phyloP scores from a whole-genome alignment of 2,113 vertebrate genomes.

The Ailuropoda melanoleuca region DNA sequence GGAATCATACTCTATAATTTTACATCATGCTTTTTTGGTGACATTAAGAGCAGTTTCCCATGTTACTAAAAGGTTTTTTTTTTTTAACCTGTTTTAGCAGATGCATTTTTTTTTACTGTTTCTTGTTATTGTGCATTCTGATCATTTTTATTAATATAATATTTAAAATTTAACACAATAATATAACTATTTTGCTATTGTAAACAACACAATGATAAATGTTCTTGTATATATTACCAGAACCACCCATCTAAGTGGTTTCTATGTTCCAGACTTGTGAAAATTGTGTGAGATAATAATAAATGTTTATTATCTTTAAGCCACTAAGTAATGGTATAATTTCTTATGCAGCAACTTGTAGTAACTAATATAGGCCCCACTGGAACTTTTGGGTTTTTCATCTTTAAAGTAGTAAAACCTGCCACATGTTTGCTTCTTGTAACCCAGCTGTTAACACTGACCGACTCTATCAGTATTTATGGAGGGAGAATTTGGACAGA shows the following conservation, averaged over 20 bases:
- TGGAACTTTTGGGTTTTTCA: not conserved
- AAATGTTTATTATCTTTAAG: slow-evolving; percentile 45
- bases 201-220: slow-evolving; percentile 19
- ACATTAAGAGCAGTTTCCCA: not conserved
- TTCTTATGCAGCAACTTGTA: slow-evolving; percentile 25
- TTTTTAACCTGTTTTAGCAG: slow-evolving; percentile 24
- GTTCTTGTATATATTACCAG: not conserved
- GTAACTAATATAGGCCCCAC: not conserved
- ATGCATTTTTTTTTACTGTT: not conserved
- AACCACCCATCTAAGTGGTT: not conserved
- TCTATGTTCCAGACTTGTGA: not conserved
- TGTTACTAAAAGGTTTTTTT: not conserved
- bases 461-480: not conserved
- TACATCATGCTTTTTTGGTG: not conserved
- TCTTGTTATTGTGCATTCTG: not conserved
- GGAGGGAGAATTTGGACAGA: slow-evolving; percentile 13
- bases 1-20: slow-evolving; percentile 26
- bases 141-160: not conserved
- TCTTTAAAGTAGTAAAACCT: slow-evolving; percentile 15
- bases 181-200: slow-evolving; percentile 26
- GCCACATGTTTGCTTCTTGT: not conserved
- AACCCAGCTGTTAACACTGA: slow-evolving; percentile 1
- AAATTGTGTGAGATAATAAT: slow-evolving; percentile 47
- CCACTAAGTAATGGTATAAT: slow-evolving; percentile 31
- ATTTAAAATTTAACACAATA: not conserved